phyloP scores from a whole-genome alignment of 1,140 invertebrate species.

The Chironomus striatipennis region DNA sequence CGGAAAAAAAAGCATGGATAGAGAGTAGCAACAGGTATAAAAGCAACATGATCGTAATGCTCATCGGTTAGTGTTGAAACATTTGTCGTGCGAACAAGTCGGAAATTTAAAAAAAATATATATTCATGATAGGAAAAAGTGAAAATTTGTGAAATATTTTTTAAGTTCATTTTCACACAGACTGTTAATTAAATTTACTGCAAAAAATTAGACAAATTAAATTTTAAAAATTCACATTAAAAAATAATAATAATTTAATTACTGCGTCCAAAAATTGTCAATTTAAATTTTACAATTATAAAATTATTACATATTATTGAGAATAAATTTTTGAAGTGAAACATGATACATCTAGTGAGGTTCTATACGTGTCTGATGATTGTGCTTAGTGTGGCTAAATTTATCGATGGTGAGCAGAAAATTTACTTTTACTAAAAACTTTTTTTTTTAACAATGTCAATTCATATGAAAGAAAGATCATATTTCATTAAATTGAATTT shows the following conservation, averaged over 20 bases:
- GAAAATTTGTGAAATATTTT: not conserved
- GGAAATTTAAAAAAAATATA: not conserved
- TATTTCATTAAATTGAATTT: too few species aligned
- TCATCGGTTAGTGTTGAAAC: not conserved
- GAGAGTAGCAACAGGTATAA: constrained; percentile 5
- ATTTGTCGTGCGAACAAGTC: not conserved
- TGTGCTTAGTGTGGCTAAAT: not conserved
- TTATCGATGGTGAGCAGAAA: not conserved
- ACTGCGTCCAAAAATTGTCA: not conserved
- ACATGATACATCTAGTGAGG: not conserved
- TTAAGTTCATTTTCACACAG: not conserved
- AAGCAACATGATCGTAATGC: not conserved
- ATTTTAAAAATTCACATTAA: not conserved
- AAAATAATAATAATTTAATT: not conserved
- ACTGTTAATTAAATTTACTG: not conserved
- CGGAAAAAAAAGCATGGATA: too few species aligned
- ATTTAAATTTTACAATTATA: too few species aligned
- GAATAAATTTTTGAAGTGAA: not conserved
- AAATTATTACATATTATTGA: not conserved
- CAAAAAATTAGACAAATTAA: not conserved
- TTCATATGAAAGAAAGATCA: too few species aligned
- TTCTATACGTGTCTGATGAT: not conserved
- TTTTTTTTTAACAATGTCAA: too few species aligned
- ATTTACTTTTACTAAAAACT: too few species aligned
- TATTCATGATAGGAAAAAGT: not conserved